Conservation (phyloP, 2,888 invertebrate species). For the Dasypolia templi region DNA sequence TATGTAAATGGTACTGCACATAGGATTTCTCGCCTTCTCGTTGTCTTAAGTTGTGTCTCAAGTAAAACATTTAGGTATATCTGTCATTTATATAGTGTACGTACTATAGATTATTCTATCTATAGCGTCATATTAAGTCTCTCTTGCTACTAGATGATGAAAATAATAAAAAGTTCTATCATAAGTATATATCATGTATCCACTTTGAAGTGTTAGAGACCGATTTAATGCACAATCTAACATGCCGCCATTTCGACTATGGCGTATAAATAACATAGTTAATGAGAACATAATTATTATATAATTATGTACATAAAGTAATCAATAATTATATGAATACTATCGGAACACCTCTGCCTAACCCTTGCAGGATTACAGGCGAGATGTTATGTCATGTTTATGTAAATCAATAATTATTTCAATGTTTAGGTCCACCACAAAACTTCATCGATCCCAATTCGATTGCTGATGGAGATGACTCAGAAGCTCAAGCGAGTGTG, state of each 20-base stretch:
- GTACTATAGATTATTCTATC: not conserved
- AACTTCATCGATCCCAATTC: slow-evolving; percentile 84
- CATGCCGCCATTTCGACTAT: not conserved
- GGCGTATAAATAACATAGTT: not conserved
- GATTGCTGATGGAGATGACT: slow-evolving; percentile 92
- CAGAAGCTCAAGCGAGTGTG: slow-evolving; percentile 93
- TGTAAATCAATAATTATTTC: slow-evolving; percentile 30
- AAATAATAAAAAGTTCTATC: no score
- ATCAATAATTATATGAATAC: slow-evolving; percentile 30
- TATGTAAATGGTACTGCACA: not conserved
- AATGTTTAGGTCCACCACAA: slow-evolving; percentile 80
- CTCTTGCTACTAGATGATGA: not conserved
- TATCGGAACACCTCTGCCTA: no score
- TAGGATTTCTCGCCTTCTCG: no score
- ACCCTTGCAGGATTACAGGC: no score
- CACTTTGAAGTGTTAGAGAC: not conserved
- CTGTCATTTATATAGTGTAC: not conserved
- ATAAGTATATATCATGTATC: not conserved
- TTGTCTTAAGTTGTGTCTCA: not conserved
- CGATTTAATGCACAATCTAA: not conserved
- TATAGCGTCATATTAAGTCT: not conserved
- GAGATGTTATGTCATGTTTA: no score
- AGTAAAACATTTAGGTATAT: not conserved
- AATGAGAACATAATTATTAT: not conserved
- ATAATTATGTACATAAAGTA: not conserved